Percentiles rank a stretch among this genome's conserved stretches.
These are phyloP conservation scores for Melanargia galathea DNA, from an alignment of 2,888 invertebrate species.

Conservation along the genomic window DNA sequence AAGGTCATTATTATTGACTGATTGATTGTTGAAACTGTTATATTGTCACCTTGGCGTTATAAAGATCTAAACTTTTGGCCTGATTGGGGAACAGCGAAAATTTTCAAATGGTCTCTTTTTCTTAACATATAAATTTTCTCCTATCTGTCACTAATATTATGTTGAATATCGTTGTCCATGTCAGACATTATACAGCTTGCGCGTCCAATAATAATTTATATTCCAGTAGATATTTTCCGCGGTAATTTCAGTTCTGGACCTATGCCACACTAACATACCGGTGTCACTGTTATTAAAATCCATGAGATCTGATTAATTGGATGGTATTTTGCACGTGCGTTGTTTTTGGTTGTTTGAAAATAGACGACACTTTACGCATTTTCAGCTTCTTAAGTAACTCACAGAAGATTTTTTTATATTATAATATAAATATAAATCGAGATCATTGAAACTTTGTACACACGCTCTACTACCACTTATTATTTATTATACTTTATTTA, in stretches of 20 bases:
- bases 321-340: constrained; percentile 38
- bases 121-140: not conserved
- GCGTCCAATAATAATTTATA: constrained; percentile 30
- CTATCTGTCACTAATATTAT: not conserved
- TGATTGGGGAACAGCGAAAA: not conserved
- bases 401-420: too few species aligned
- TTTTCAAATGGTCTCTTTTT: not conserved
- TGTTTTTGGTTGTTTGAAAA: not conserved
- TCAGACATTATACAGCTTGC: constrained; percentile 17
- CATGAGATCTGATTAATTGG: constrained; percentile 13
- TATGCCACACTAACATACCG: constrained; percentile 27
- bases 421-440: too few species aligned
- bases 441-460: too few species aligned
- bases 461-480: too few species aligned
- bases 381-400: too few species aligned
- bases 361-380: not conserved
- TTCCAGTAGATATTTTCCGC: constrained; percentile 27
- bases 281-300: constrained; percentile 25
- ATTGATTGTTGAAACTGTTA: not conserved
- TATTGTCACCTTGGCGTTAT: not conserved
- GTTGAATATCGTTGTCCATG: not conserved
- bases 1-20: too few species aligned
- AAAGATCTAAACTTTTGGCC: not conserved
- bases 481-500: too few species aligned
- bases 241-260: constrained; percentile 27